Evolutionary conservation across 2,113 vertebrate species (phyloP), one percentile per base, ranked within the genome.

Genomic region (Thermophis baileyi): DNA sequence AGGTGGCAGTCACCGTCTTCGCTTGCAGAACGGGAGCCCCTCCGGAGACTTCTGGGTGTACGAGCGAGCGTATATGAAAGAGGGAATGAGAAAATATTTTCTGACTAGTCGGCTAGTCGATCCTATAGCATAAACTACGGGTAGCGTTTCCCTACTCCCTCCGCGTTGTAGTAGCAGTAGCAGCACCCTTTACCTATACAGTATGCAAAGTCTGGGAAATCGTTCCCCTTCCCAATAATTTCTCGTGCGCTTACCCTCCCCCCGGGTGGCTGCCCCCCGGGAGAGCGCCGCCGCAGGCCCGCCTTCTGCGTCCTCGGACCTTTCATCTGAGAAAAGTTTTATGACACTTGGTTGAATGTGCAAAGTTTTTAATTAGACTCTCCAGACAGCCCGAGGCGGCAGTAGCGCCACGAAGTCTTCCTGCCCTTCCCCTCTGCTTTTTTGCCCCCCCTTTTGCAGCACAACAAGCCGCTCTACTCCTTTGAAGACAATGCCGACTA

Each of bases 401-500:
- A 96, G 97, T 98, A 99, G 99, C 99, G 99, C 99, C 99, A 97
- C 98, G 96, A 96, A 98, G 99, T 99, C 99, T 99, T 98, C 98
- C 95, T 95, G 93, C 97, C 49, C n/a, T 10, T 24, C 89, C 46
- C 46, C 24, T 35, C 22, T 22, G 22, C 24, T n/a, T 49, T 35
- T 63, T 22, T 46, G 44, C 20, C 46, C 30, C 44, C 50, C 69
- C 60, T 50, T 96, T 97, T 96, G 90, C 98, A 99, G 99, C 98
- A 99, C 98, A 99, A 99, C 98, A 99, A 98, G 98, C 98, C 99
- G 96, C 98, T 99, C 95, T 99, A 99, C 98, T 99, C 99, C 94
- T 99, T 99, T 97, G 99, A 99, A 98, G 99, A 99, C 98, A 99
- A 99, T 93, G 98, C 99, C 1, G 99, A 99, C 98, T 99, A 99